Evolutionary conservation across 2,797 vertebrate genomes (phyloP).

Genomic region (Threskiornis aethiopicus): DNA sequence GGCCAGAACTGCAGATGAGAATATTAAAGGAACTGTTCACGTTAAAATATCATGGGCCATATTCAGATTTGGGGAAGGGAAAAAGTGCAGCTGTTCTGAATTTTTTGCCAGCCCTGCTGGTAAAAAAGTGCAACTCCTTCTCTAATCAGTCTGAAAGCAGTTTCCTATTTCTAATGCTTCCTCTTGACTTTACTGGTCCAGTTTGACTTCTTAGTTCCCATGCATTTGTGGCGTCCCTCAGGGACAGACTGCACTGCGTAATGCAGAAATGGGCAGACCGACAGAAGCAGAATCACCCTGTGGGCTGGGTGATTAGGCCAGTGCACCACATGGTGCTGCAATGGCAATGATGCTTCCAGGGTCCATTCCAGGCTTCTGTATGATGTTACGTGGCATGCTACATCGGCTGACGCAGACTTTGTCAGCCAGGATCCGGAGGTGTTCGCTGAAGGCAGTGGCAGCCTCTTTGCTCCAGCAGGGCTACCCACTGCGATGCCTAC

Average conservation of each 20-base stretch:
- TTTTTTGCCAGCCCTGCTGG: background rate
- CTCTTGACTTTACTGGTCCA: background rate
- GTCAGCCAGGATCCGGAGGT: background rate
- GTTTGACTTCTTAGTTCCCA: background rate
- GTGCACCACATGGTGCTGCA: background rate
- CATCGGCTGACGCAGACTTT: background rate
- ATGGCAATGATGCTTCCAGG: background rate
- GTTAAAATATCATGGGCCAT: background rate
- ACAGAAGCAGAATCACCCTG: background rate
- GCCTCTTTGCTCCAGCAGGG: background rate
- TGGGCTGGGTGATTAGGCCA: background rate
- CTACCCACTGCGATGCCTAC: background rate
- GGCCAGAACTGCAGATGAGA: slow-evolving; percentile 15
- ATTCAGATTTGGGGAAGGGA: background rate
- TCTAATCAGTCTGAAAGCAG: background rate
- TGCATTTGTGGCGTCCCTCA: background rate
- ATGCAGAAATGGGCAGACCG: background rate
- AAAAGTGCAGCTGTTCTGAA: background rate
- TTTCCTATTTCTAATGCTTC: background rate
- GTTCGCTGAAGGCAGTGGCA: background rate
- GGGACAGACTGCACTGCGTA: background rate
- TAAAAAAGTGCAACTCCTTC: background rate
- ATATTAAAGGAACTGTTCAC: background rate
- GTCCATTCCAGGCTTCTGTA: background rate
- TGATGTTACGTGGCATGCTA: background rate